Base-by-base conservation (phyloP, 1,140 invertebrate species). In the Globodera rostochiensis region DNA sequence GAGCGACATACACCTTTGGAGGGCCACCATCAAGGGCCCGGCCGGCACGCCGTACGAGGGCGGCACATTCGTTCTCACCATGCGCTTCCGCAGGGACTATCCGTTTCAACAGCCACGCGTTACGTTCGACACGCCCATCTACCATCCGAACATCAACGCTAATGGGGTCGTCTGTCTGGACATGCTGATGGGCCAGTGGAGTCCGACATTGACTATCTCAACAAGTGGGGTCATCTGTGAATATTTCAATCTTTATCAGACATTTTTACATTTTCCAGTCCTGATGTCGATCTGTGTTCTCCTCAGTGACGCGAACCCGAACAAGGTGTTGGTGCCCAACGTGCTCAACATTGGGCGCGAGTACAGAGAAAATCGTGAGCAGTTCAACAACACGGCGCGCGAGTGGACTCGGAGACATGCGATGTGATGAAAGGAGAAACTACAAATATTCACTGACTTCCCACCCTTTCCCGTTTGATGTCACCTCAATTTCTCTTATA, bases 121-220 rank as follows among this genome's bases (percentile, higher is more conserved):
- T 92, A 95, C 96, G 91, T 98, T 98, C 92, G 98, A 96, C 91
- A 99, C 97, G 91, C 94, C 95, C 93, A 98, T 99, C 92, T 99
- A 98, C 93, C 97, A 98, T 93, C 97, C 97, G 90, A 99, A 99
- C 93, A 98, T 98, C 92, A 98, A 98, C 94, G 97, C 95, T 93
- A 98, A 98, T 93, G 97, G 97, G 93, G 96, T 95, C 66, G 77
- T 86, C 49, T 98, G 97, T 93, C 93, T 98, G 92, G 97, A 98
- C 92, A 98, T 98, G 92, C 93, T 98, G 92, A 94, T 95, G 92
- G 95, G 95, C 92, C 96, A 98, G 91, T 98, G 97, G 97, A 98
- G 96, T 90, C 96, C 97, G 90, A 96, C 97, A 91, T 93, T 98
- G 91, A 98, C 97, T 92, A 97, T 98, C 93, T 97, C 96, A 92